Percentiles rank a stretch among this genome's conserved stretches.
Evolutionary conservation across 2,113 vertebrate genomes (phyloP).

Genomic region (Grammomys surdaster): DNA sequence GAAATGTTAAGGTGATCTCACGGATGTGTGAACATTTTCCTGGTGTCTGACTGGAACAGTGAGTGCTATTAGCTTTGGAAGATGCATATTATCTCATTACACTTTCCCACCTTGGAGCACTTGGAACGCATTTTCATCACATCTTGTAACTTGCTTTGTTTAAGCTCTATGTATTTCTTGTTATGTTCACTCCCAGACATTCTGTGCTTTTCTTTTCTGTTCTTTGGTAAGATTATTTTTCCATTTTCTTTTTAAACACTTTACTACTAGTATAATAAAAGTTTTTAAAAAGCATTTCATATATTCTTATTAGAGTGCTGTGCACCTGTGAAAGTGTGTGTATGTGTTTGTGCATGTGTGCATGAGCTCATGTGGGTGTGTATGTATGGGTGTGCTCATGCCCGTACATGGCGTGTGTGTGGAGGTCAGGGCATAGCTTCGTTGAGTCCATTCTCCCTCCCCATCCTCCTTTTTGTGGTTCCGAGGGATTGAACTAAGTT

Average conservation of each 20-base stretch:
- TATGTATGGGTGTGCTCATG: neutral
- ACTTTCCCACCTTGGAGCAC: neutral
- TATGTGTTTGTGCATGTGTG: neutral
- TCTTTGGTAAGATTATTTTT: conserved; percentile 16
- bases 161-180: neutral
- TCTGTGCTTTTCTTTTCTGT: neutral
- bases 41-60: conserved; percentile 17
- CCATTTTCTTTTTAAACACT: neutral
- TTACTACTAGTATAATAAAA: conserved; percentile 21
- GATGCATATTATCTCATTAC: neutral
- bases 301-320: neutral
- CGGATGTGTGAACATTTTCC: neutral
- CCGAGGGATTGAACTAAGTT: neutral
- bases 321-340: neutral
- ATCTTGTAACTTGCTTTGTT: conserved; percentile 5
- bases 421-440: neutral
- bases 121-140: neutral
- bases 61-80: conserved; percentile 8
- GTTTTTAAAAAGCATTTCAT: neutral
- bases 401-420: neutral
- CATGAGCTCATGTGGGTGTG: neutral
- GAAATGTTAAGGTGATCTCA: conserved; percentile 30
- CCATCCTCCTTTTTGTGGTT: neutral
- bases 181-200: neutral
- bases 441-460: too few species aligned